These are phyloP conservation scores for Agonopterix heracliana DNA, from an alignment of 2,888 invertebrate genomes.

Conservation along the genomic window DNA sequence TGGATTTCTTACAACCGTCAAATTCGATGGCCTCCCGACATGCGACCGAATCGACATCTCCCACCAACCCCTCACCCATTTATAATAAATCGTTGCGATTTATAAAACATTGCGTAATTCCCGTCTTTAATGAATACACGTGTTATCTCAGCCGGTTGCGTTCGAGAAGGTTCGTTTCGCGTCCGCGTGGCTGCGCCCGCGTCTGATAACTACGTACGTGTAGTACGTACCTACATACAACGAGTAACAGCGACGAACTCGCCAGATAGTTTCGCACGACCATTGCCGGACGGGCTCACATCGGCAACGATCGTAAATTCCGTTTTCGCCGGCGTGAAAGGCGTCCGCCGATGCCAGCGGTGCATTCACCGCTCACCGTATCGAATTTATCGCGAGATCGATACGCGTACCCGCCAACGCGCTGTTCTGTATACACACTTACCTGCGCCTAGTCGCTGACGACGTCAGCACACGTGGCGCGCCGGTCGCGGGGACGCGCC, in stretches of 20 bases:
- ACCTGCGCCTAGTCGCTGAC: constrained; percentile 40
- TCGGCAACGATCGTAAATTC: constrained; percentile 47
- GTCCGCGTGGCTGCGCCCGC: constrained; percentile 45
- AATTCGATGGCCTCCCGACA: constrained; percentile 26
- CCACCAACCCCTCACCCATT: background rate
- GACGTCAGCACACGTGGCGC: constrained; percentile 63
- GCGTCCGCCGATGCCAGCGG: constrained; percentile 47
- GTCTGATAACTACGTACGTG: background rate
- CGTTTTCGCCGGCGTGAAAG: constrained; percentile 61
- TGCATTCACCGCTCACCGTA: constrained; percentile 65
- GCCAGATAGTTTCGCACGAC: constrained; percentile 20
- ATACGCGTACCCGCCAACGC: constrained; percentile 49
- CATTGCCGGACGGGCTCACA: constrained; percentile 24
- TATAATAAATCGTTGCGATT: constrained; percentile 18
- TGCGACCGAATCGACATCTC: constrained; percentile 15
- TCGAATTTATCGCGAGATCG: constrained; percentile 69
- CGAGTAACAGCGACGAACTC: background rate
- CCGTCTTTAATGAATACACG: constrained; percentile 51
- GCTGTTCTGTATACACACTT: constrained; percentile 27
- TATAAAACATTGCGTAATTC: constrained; percentile 57
- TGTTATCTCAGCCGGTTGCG: constrained; percentile 42
- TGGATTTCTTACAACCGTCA: constrained; percentile 39
- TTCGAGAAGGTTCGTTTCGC: constrained; percentile 57
- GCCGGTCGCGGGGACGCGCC: constrained; percentile 24
- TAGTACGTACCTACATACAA: background rate